phyloP scores from a whole-genome alignment of 1,140 invertebrate species.

The Trypoxylus dichotomus region DNA sequence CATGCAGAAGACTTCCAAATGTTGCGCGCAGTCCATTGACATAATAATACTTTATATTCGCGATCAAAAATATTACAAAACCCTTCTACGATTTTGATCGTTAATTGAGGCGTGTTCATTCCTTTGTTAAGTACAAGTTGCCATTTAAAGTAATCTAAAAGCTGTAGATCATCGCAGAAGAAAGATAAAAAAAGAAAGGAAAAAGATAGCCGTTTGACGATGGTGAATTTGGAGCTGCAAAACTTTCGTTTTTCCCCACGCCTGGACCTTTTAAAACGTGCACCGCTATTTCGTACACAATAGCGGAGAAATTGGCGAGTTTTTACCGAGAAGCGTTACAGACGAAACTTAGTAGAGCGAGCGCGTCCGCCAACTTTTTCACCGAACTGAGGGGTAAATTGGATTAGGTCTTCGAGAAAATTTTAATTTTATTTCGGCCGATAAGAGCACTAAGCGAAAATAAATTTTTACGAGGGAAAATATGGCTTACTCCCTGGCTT shows the following conservation, averaged over 20 bases:
- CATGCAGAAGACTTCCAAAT: too few species aligned
- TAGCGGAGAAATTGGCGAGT: not conserved
- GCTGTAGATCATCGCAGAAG: not conserved
- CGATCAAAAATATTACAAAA: too few species aligned
- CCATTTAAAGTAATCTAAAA: too few species aligned
- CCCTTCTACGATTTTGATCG: too few species aligned
- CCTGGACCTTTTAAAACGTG: not conserved
- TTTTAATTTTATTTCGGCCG: not conserved
- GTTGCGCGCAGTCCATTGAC: too few species aligned
- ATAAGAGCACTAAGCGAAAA: not conserved
- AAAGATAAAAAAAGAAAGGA: not conserved
- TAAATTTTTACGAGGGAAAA: not conserved
- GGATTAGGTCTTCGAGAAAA: conserved; percentile 1
- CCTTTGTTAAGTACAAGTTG: too few species aligned
- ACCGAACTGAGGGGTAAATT: not conserved
- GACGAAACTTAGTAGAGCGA: not conserved
- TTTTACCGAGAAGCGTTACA: not conserved
- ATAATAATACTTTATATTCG: too few species aligned
- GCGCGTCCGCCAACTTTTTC: not conserved
- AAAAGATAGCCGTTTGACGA: not conserved
- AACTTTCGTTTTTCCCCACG: not conserved
- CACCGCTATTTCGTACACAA: not conserved
- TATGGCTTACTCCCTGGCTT: not conserved
- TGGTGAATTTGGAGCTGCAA: not conserved
- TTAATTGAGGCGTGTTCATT: too few species aligned